Conservation (phyloP, 2,888 invertebrate genomes). For the Ptychoptera albimana region DNA sequence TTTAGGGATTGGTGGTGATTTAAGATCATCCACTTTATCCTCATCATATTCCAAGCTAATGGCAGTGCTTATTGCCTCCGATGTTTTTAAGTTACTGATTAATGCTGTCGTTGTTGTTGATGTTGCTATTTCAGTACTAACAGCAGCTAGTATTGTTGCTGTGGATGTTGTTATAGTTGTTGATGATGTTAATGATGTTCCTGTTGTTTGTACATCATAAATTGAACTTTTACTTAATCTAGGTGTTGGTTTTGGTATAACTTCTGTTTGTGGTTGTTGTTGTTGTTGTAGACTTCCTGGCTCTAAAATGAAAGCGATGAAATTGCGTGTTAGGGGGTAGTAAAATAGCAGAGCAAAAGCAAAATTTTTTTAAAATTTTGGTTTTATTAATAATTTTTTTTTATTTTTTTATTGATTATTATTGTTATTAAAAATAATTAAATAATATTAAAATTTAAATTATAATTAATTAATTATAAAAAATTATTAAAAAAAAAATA, state of each 20-base stretch:
- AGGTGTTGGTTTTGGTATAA: constrained; percentile 34
- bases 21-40: not conserved
- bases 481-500: constrained; percentile 1
- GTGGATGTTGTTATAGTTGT: not conserved
- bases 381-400: not conserved
- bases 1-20: constrained; percentile 21
- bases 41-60: not conserved
- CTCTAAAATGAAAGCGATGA: constrained; percentile 29
- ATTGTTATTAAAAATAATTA: not conserved
- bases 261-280: constrained; percentile 22
- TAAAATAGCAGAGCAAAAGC: not conserved
- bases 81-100: constrained; percentile 1
- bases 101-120: not conserved
- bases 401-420: not conserved
- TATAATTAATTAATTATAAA: not conserved
- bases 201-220: constrained; percentile 11
- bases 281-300: constrained; percentile 23
- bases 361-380: not conserved
- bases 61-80: constrained; percentile 13
- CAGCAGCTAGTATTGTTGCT: too few relatives aligned
- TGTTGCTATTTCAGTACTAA: not conserved
- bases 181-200: not conserved
- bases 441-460: not conserved
- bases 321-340: constrained; percentile 15
- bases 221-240: constrained; percentile 25